A percentile compares a stretch with the other conserved stretches of the same genome.
These are phyloP conservation scores for Larimichthys polyactis DNA, from an alignment of 2,113 vertebrate genomes.

Conservation along the genomic window DNA sequence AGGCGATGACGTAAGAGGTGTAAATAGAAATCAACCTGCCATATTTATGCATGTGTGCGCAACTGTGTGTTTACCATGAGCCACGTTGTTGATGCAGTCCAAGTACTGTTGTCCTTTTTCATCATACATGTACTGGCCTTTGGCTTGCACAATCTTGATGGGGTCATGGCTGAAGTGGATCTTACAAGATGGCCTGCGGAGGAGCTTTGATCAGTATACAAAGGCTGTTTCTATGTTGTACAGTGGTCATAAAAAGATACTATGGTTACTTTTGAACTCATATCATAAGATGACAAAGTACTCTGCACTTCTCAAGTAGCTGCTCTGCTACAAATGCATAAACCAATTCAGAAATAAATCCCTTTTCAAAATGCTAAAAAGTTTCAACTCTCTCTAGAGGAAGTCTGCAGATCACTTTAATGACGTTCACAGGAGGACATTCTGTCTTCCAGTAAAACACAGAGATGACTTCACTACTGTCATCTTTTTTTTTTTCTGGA, in stretches of 20 bases:
- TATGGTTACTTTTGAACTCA: not conserved
- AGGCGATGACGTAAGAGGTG: not conserved
- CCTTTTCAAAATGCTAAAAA: not conserved
- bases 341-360: not conserved
- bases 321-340: not conserved
- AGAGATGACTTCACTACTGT: not conserved
- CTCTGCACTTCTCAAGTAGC: not conserved
- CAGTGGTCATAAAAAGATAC: not conserved
- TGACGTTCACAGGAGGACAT: not conserved
- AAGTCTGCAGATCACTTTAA: not conserved
- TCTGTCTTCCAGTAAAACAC: too few relatives aligned
- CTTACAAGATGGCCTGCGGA: conserved; percentile 93
- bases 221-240: not conserved
- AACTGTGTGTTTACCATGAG: conserved; percentile 88
- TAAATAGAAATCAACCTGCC: too few relatives aligned
- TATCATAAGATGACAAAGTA: not conserved
- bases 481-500: too few relatives aligned
- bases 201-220: conserved; percentile 7
- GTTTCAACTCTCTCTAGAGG: not conserved
- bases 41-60: not conserved
- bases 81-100: conserved; percentile 98
- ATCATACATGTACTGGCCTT: conserved; percentile 95
- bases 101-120: conserved; percentile 91
- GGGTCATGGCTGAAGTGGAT: conserved; percentile 96
- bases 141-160: conserved; percentile 93